Conservation (phyloP, 2,888 invertebrate species). For the Zelleria hepariella region DNA sequence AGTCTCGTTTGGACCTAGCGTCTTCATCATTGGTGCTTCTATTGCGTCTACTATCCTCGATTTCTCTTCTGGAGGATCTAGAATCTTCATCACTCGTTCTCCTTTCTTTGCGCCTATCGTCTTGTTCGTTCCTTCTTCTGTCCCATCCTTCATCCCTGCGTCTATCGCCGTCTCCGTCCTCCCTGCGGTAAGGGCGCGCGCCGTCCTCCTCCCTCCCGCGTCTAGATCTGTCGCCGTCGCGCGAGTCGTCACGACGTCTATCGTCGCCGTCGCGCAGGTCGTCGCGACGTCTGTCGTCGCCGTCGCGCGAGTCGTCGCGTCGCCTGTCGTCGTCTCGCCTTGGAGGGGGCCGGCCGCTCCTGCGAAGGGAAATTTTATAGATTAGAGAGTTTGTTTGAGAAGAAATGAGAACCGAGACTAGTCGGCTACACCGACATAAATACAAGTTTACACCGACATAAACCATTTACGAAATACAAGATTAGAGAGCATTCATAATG, state of each 20-base stretch:
- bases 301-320: constrained; percentile 7
- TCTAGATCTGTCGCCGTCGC: background rate
- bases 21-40: constrained; percentile 4
- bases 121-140: background rate
- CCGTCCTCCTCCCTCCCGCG: background rate
- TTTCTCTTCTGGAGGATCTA: background rate
- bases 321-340: constrained; percentile 2
- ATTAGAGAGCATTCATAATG: no score
- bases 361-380: background rate
- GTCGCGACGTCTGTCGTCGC: constrained; percentile 5
- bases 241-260: constrained; percentile 6
- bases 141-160: background rate
- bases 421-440: background rate
- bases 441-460: no score
- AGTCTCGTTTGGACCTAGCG: constrained; percentile 5
- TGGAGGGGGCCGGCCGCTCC: background rate
- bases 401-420: no score
- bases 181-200: background rate
- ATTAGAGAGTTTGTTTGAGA: no score
- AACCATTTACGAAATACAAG: no score
- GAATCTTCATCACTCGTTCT: constrained; percentile 9
- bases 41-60: constrained; percentile 10
- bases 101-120: constrained; percentile 9
- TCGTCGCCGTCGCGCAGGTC: constrained; percentile 8
- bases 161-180: background rate